Evolutionary conservation across 2,113 vertebrate genomes (phyloP).

Genomic region (Callorhinus ursinus): DNA sequence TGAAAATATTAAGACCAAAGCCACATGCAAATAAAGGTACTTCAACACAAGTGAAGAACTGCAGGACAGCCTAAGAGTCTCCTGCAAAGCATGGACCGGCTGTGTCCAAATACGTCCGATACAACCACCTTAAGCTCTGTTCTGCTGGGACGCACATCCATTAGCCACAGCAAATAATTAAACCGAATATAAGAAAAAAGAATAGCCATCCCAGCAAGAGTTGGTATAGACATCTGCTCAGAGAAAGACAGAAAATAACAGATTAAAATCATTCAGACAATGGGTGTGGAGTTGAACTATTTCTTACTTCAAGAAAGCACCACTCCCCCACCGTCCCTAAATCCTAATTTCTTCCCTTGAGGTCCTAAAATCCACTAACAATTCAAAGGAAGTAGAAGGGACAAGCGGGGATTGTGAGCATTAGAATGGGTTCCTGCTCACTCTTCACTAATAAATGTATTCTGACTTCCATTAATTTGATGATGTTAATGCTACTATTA

Average conservation of each 20-base stretch:
- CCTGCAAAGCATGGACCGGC: background rate
- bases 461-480: background rate
- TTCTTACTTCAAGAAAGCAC: background rate
- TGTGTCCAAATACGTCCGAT: background rate
- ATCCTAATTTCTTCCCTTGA: background rate
- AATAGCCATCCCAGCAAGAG: background rate
- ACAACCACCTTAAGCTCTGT: background rate
- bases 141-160: background rate
- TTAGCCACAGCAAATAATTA: background rate
- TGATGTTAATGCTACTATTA: background rate
- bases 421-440: background rate
- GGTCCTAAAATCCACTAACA: background rate
- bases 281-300: background rate
- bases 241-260: background rate
- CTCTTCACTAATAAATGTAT: background rate
- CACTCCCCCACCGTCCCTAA: background rate
- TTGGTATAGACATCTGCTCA: background rate
- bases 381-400: background rate
- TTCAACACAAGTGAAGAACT: constrained; percentile 7
- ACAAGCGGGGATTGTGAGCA: background rate
- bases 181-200: constrained; percentile 29
- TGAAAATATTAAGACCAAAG: constrained; percentile 30
- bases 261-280: background rate
- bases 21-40: background rate
- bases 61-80: background rate